Conservation (phyloP, 2,888 invertebrate genomes). For the Aplocera efformata region DNA sequence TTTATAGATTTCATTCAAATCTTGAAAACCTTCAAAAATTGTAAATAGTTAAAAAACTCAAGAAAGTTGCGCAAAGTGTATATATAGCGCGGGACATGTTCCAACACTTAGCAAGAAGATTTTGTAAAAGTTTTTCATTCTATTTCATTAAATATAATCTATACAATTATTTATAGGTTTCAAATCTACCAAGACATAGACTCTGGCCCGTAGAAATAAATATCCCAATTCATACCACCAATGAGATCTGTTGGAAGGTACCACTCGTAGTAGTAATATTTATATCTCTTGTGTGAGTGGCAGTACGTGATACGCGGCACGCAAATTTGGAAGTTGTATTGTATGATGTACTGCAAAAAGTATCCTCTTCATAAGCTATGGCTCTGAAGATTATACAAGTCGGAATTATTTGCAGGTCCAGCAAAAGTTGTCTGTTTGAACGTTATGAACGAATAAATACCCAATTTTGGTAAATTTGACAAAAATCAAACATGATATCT, state of each 20-base stretch:
- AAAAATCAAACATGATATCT: too few relatives aligned
- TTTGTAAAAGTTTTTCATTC: too few relatives aligned
- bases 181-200: slow-evolving; percentile 26
- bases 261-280: slow-evolving; percentile 55
- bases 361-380: slow-evolving; percentile 34
- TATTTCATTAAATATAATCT: slow-evolving; percentile 22
- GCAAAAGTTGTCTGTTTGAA: slow-evolving; percentile 24
- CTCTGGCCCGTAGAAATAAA: slow-evolving; percentile 48
- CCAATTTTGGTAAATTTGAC: too few relatives aligned
- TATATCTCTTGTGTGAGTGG: slow-evolving; percentile 38
- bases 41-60: too few relatives aligned
- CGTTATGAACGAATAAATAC: too few relatives aligned
- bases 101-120: too few relatives aligned
- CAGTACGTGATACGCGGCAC: slow-evolving; percentile 51
- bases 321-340: slow-evolving; percentile 55
- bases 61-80: too few relatives aligned
- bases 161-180: not conserved
- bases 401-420: slow-evolving; percentile 49
- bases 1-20: too few relatives aligned
- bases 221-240: slow-evolving; percentile 44
- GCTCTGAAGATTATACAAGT: slow-evolving; percentile 51
- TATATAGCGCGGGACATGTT: too few relatives aligned
- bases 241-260: slow-evolving; percentile 38
- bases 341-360: slow-evolving; percentile 45
- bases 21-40: too few relatives aligned